Percentiles rank a stretch among this genome's conserved stretches.
These are phyloP conservation scores for Bubo scandiacus DNA, from an alignment of 2,113 vertebrate species.

Conservation along the genomic window DNA sequence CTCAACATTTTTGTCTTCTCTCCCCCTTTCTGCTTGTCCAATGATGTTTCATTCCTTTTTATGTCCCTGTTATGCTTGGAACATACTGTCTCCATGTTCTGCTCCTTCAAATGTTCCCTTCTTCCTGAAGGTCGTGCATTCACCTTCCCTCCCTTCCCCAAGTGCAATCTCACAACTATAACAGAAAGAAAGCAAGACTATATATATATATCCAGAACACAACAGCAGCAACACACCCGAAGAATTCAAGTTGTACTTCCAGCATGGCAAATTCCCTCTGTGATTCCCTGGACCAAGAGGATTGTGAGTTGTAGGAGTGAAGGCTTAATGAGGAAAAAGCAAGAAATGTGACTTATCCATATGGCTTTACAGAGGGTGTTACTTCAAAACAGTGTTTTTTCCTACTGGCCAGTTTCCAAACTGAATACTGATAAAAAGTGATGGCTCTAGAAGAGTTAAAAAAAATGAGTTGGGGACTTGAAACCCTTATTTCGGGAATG, in stretches of 20 bases:
- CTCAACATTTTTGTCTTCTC: conserved; percentile 35
- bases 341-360: not conserved
- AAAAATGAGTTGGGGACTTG: not conserved
- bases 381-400: not conserved
- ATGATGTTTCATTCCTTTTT: conserved; percentile 45
- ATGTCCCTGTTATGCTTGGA: not conserved
- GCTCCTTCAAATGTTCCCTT: not conserved
- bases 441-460: not conserved
- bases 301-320: not conserved
- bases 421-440: not conserved
- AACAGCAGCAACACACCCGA: not conserved
- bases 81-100: not conserved
- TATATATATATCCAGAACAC: not conserved
- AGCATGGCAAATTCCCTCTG: not conserved
- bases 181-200: not conserved
- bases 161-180: not conserved
- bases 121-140: not conserved
- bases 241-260: not conserved
- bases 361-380: not conserved
- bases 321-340: not conserved
- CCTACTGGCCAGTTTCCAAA: not conserved
- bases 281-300: not conserved
- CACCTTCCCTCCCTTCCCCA: not conserved
- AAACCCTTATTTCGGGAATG: not conserved
- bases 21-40: conserved; percentile 18